A percentile compares a stretch with the other conserved stretches of the same genome.
Evolutionary conservation across 2,797 vertebrate genomes (phyloP).

Genomic region (Etheostoma nigrum): DNA sequence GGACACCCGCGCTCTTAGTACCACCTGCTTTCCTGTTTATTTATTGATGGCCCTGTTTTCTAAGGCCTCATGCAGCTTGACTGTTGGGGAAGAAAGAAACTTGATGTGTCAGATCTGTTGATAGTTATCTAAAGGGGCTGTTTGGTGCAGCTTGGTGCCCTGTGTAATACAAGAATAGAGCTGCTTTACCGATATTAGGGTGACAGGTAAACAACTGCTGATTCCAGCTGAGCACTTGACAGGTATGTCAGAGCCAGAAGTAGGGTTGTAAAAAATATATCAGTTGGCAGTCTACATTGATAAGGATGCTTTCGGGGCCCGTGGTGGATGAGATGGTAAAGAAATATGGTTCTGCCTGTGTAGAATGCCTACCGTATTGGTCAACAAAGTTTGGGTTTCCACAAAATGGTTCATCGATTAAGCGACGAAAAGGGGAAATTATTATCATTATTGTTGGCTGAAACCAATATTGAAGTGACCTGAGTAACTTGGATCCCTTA

Average conservation of each 20-base stretch:
- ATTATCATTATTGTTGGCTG: no score
- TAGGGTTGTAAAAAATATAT: slow-evolving; percentile 11
- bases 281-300: neutral
- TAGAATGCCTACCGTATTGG: no score
- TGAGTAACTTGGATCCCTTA: no score
- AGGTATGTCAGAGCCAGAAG: slow-evolving; percentile 13
- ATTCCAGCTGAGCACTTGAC: slow-evolving; percentile 31
- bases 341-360: no score
- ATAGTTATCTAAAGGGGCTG: slow-evolving; percentile 41
- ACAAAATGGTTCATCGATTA: no score
- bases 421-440: no score
- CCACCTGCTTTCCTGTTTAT: slow-evolving; percentile 71
- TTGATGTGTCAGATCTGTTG: slow-evolving; percentile 53
- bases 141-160: slow-evolving; percentile 27
- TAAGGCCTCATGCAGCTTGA: slow-evolving; percentile 51
- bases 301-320: neutral
- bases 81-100: slow-evolving; percentile 46
- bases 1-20: slow-evolving; percentile 52
- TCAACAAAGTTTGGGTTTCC: no score
- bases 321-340: no score
- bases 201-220: slow-evolving; percentile 42
- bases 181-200: slow-evolving; percentile 23
- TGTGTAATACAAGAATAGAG: slow-evolving; percentile 39
- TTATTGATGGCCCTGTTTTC: slow-evolving; percentile 78
- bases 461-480: no score